phyloP scores from a whole-genome alignment of 2,888 invertebrate species.

The Acholoe squamosa region DNA sequence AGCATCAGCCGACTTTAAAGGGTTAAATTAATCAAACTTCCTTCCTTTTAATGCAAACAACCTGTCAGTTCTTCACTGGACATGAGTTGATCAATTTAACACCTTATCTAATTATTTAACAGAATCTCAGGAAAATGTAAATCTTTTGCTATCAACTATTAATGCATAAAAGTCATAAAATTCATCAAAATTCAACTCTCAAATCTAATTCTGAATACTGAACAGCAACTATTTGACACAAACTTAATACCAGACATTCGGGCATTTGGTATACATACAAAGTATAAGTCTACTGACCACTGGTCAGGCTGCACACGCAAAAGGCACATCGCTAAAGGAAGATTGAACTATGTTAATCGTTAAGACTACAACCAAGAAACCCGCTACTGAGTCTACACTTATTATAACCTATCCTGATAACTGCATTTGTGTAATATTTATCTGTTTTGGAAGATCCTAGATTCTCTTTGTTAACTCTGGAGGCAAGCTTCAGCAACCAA shows the following conservation, averaged over 20 bases:
- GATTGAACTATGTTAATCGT: not conserved
- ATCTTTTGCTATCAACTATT: not conserved
- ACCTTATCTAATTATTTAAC: too few species aligned
- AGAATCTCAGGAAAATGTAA: too few species aligned
- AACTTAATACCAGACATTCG: conserved; percentile 8
- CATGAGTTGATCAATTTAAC: too few species aligned
- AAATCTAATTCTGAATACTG: not conserved
- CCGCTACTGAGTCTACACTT: not conserved
- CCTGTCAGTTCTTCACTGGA: too few species aligned
- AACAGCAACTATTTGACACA: not conserved
- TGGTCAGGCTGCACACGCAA: not conserved
- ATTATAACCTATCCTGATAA: not conserved
- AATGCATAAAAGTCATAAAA: not conserved
- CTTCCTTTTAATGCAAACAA: too few species aligned
- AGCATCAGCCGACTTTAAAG: too few species aligned
- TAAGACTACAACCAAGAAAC: not conserved
- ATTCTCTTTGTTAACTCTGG: not conserved
- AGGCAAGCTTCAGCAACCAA: not conserved
- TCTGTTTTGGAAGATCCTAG: conserved; percentile 29
- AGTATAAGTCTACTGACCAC: conserved; percentile 2
- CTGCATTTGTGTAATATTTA: conserved; percentile 16
- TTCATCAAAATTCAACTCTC: too few species aligned
- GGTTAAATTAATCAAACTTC: too few species aligned
- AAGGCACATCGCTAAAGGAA: not conserved
- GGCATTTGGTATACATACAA: not conserved